Base-by-base conservation (phyloP, 1,140 invertebrate species). In the Araneus ventricosus region DNA sequence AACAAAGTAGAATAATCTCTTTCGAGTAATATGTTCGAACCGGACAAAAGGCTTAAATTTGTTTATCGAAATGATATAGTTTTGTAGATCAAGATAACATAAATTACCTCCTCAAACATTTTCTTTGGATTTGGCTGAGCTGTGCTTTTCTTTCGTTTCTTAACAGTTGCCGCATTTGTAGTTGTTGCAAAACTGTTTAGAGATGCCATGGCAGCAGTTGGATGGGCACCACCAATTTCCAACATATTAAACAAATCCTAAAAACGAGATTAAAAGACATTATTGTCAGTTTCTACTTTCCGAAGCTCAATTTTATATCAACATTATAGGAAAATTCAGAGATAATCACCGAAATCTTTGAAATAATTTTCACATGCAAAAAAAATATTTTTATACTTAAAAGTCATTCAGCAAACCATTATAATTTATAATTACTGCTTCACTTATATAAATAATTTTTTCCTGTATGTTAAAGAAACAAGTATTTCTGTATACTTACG, bases 91-190 rank as follows among this genome's bases (percentile, higher is more conserved):
- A 67, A n/a, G 27, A 7, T 63, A 27, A 27, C 30, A 88, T 10
- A 6, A 88, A 39, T 63, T 94, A 96, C 96, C 95, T 99, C 99
- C 96, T 99, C 99, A 95, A 99, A 99, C 98, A 99, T 99, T 95
- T 99, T 99, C 96, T 99, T 99, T 63, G 98, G 97, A 96, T 99
- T 99, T 0, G 98, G 98, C 0, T 98, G 97, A 10, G 98, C 97
- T 1, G 98, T 97, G 0, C 98, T 98, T 95, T 99, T 99, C 95
- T 99, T 98, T 84, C 98, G 96, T 94, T 85, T 88, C 37, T 93
- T 94, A 30, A 93, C 93, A 59, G 92, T 94, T 4, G 92, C 93
- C 24, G 92, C 92, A 93, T 93, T 94, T 27, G 94, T 93, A 45
- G 92, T 90, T 41, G 94, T 94, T 2, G 87, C 94, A 88, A 93